phyloP scores from a whole-genome alignment of 1,140 invertebrate genomes.

The Drosophila ficusphila region DNA sequence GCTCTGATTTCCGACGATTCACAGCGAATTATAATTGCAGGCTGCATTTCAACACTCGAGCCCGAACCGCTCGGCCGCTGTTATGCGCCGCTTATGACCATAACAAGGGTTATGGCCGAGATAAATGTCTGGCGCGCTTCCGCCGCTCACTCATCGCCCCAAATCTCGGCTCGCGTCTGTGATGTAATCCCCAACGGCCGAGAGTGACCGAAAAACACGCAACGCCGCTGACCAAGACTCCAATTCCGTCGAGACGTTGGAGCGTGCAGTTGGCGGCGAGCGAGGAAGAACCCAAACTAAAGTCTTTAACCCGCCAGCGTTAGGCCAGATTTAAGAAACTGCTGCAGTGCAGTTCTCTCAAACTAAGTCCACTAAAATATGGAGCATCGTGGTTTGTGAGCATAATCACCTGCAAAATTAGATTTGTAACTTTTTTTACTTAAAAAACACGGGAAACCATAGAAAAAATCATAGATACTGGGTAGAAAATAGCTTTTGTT shows the following conservation, averaged over 20 bases:
- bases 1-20: constrained; percentile 16
- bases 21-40: constrained; percentile 54
- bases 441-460: too few species aligned
- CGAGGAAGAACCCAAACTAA: constrained; percentile 16
- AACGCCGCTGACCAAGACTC: constrained; percentile 10
- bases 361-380: too few species aligned
- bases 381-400: too few species aligned
- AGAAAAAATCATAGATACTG: too few species aligned
- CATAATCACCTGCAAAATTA: too few species aligned
- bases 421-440: too few species aligned
- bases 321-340: too few species aligned
- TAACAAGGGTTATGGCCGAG: constrained; percentile 18
- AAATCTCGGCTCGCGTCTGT: constrained; percentile 23
- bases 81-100: constrained; percentile 8
- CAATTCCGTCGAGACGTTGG: constrained; percentile 33
- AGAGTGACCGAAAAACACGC: constrained; percentile 60
- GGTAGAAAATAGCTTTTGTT: too few species aligned
- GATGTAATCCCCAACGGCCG: constrained; percentile 65
- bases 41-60: constrained; percentile 58
- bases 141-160: constrained; percentile 30
- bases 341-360: too few species aligned
- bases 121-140: constrained; percentile 52
- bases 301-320: constrained; percentile 16
- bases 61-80: constrained; percentile 7
- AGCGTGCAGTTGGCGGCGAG: constrained; percentile 22